Evolutionary conservation across 2,797 vertebrate genomes (phyloP), one percentile per base, ranked within the genome.

Genomic region (Loris lydekkerianus): DNA sequence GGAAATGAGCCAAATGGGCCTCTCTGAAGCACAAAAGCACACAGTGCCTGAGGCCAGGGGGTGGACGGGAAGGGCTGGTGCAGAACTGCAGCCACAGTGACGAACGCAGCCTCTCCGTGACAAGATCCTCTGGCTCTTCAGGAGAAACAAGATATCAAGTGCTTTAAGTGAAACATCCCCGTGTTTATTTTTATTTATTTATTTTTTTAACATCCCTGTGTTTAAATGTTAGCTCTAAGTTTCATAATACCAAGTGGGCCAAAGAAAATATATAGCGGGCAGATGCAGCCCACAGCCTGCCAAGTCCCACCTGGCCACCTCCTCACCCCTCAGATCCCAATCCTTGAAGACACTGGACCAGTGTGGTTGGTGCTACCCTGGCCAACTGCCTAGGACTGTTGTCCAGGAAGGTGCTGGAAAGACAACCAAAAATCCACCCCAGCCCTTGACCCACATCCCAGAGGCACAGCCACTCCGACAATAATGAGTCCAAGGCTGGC

Each of bases 31-130:
- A 11, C 5, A 13, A 43, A n/a, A 18, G 46, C 27, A 29, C 10
- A 21, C 5, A 18, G 23, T 1, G 10, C 2, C 1, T 2, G 15
- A n/a, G 15, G n/a, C 11, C 4, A 2, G 20, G 43, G 3, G 9
- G 1, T 65, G 31, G 29, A 13, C 27, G 37, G 60, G 27, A 61
- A 4, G 27, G 13, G 29, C 60, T 23, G 18, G 17, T 9, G 17
- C 6, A 1, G 18, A 18, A 37, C 46, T 49, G 29, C 37, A 43
- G 60, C 23, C 31, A 46, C 21, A 34, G 34, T 34, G 21, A 31
- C 27, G 43, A 10, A 69, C 5, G 0, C 46, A 92, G 43, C 43
- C 73, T 77, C 29, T 4, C 81, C 56, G 0, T 5, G 31, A 76
- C 53, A 31, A 81, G 13, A 10, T 31, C 25, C n/a, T 10, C 89